A percentile compares a stretch with the other conserved stretches of the same genome.
Evolutionary conservation across 2,113 vertebrate species (phyloP).

Genomic region (Cathartes aura): DNA sequence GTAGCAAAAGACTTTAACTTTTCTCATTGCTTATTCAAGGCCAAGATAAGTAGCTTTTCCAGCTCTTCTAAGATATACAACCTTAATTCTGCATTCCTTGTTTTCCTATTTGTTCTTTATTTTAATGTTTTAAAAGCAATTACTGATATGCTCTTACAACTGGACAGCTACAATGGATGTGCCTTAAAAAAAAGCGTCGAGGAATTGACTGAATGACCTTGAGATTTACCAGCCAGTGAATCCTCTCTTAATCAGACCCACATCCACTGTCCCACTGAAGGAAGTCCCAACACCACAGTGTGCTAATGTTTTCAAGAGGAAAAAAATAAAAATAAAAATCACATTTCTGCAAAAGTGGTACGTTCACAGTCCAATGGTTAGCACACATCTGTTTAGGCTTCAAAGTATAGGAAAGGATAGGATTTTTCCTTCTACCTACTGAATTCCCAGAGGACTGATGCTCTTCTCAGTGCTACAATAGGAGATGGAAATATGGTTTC

Average conservation of each 20-base stretch:
- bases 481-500: neutral
- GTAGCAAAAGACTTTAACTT: neutral
- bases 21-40: neutral
- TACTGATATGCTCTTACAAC: neutral
- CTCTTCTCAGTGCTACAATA: neutral
- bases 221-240: neutral
- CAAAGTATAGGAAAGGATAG: neutral
- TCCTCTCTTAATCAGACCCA: neutral
- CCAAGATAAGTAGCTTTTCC: neutral
- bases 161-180: neutral
- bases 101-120: neutral
- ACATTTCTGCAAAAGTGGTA: neutral
- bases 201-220: neutral
- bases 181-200: neutral
- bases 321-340: neutral
- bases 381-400: neutral
- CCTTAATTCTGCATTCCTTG: neutral
- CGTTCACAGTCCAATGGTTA: neutral
- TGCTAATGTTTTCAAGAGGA: neutral
- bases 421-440: neutral
- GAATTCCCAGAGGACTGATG: neutral
- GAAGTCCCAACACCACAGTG: neutral
- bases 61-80: neutral
- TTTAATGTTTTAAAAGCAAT: neutral
- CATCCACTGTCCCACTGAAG: neutral